Conservation (phyloP, 2,797 vertebrate genomes). For the Labeo calbasu region DNA sequence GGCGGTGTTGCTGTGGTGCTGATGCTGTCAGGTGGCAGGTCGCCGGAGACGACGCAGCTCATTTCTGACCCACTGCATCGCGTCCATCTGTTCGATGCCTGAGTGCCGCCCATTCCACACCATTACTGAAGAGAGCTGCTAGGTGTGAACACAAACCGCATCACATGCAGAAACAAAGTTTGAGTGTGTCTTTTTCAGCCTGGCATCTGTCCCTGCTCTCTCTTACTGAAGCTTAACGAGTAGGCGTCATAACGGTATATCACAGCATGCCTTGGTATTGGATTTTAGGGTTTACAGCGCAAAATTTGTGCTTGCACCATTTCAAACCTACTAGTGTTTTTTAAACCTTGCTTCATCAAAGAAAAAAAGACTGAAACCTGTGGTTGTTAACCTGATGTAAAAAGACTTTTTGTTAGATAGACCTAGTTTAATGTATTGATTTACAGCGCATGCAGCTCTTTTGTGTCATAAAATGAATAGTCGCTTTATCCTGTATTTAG, state of each 20-base stretch:
- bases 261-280: neutral
- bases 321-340: neutral
- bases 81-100: constrained; percentile 53
- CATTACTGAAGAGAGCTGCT: constrained; percentile 25
- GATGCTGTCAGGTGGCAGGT: constrained; percentile 37
- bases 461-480: constrained; percentile 18
- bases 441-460: neutral
- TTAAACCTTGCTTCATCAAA: too few relatives aligned
- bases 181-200: constrained; percentile 15
- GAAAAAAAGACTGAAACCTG: neutral
- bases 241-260: neutral
- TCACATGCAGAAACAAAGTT: neutral
- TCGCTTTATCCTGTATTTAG: neutral
- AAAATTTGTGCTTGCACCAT: neutral
- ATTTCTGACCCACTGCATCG: constrained; percentile 45
- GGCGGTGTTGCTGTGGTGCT: constrained; percentile 17
- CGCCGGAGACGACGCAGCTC: constrained; percentile 16
- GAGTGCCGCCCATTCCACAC: constrained; percentile 22
- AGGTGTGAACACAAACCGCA: constrained; percentile 20
- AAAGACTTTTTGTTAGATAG: neutral
- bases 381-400: neutral
- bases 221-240: neutral
- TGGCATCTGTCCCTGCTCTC: neutral
- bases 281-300: neutral
- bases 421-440: neutral